Conservation (phyloP, 2,113 vertebrate genomes). For the Diadophis punctatus region DNA sequence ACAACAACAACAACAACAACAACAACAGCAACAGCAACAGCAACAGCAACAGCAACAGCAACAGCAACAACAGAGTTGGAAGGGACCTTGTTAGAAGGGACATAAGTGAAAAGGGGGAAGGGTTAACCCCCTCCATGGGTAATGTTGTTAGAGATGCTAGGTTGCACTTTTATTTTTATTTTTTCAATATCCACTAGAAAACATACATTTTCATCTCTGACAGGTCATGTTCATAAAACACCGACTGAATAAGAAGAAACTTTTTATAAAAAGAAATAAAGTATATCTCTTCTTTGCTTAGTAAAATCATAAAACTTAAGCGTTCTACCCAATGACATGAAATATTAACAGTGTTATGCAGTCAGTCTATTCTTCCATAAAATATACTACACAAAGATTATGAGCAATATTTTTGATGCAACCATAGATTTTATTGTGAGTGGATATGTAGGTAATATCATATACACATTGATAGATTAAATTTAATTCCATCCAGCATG, state of each 20-base stretch:
- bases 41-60: too few relatives aligned
- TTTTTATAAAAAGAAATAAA: conserved; percentile 22
- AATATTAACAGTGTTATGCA: conserved; percentile 6
- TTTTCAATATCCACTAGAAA: neutral
- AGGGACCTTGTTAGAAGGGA: too few relatives aligned
- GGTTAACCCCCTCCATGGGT: neutral
- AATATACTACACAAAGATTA: conserved; percentile 9
- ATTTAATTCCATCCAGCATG: neutral
- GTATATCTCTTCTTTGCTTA: conserved; percentile 7
- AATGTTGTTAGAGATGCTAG: neutral
- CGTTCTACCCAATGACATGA: neutral
- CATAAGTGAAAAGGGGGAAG: neutral
- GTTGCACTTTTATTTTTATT: neutral
- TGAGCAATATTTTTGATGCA: neutral
- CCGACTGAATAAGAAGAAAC: neutral
- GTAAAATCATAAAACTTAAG: conserved; percentile 12
- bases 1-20: too few relatives aligned
- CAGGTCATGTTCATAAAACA: conserved; percentile 14
- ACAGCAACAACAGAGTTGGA: too few relatives aligned
- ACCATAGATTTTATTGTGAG: neutral
- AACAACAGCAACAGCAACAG: too few relatives aligned
- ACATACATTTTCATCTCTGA: neutral
- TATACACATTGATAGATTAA: neutral
- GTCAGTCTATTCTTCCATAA: neutral
- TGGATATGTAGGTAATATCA: neutral